Base-by-base conservation (phyloP, 2,888 invertebrate species). In the Platerodrilus igneus region DNA sequence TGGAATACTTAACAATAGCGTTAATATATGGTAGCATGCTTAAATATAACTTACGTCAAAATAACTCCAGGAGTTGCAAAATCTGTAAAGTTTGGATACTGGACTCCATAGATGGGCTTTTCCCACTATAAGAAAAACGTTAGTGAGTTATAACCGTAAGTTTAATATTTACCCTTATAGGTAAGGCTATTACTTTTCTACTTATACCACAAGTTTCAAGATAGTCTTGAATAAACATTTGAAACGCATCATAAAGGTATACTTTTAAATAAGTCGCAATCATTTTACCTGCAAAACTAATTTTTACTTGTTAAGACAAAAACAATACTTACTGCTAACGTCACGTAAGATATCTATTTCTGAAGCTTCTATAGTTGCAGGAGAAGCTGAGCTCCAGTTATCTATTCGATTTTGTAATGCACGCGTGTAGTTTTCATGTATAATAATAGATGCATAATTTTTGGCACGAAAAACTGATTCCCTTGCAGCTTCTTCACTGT, bases 21-120 rank as follows among this genome's bases (percentile, higher is more conserved):
- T n/a, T n/a, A n/a, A n/a, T n/a, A n/a, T n/a, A n/a, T n/a, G n/a
- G n/a, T n/a, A n/a, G n/a, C n/a, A n/a, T n/a, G n/a, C n/a, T n/a
- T n/a, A n/a, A n/a, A n/a, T n/a, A n/a, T n/a, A n/a, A 74, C 79
- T 78, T 63, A 86, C 86, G 89, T 89, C 31, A 94, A 67, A 53
- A 93, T 86, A 28, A 94, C 81, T 43, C 94, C 94, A 2, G 94
- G 94, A 2, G 93, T 93, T 42, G 93, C 92, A 62, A 94, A 95
- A 63, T 94, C 91, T 0, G 92, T 93, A 59, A 94, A 93, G 59
- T 87, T 86, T 0, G 92, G 88, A 35, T 80, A 72, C 15, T 68
- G 64, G 34, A 80, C 72, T 3, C 91, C 91, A 56, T 86, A 91
- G 29, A 90, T 68, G 1, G 90, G 89, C 0, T 72, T 60, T 49